Percentiles rank a stretch among this genome's conserved stretches.
phyloP scores from a whole-genome alignment of 2,113 vertebrate genomes.

The Corythaixoides concolor region DNA sequence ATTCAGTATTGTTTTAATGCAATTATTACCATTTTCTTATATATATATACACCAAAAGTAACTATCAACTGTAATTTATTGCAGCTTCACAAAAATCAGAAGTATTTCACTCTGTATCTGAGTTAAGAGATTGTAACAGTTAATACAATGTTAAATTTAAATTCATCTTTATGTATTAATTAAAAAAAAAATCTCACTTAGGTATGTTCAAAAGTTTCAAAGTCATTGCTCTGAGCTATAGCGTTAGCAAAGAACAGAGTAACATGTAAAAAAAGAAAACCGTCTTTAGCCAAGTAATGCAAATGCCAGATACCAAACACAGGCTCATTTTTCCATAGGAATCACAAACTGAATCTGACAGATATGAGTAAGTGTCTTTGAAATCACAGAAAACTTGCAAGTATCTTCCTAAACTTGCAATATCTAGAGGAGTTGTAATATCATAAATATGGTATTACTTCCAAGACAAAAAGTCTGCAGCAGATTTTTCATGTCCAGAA shows the following conservation, averaged over 20 bases:
- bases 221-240: background rate
- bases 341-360: constrained; percentile 12
- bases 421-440: background rate
- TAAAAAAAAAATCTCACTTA: background rate
- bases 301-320: background rate
- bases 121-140: background rate
- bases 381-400: background rate
- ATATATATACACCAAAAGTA: background rate
- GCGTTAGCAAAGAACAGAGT: background rate
- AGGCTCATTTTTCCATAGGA: constrained; percentile 7
- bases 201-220: background rate
- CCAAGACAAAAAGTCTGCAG: background rate
- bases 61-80: background rate
- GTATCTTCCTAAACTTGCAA: background rate
- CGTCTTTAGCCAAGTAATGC: background rate
- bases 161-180: background rate
- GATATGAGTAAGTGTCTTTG: constrained; percentile 21
- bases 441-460: constrained; percentile 14
- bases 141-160: background rate
- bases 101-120: background rate
- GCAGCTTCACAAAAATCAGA: background rate
- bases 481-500: constrained; percentile 15
- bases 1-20: background rate
- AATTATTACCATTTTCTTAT: background rate
- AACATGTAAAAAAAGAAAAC: background rate